Base-by-base conservation (phyloP, 2,888 invertebrate species). In the Habroteleia sp. region DNA sequence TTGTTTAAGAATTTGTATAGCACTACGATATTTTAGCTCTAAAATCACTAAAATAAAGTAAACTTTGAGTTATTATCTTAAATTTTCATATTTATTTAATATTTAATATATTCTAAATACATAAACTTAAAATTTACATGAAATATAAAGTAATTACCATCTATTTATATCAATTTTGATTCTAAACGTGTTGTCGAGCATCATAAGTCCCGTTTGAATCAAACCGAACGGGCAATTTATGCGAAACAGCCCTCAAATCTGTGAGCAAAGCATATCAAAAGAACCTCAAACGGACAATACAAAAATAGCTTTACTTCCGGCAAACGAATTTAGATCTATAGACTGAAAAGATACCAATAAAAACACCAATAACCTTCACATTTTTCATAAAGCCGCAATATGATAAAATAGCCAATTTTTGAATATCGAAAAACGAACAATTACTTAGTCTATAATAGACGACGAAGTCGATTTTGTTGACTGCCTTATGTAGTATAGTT, bases 361-460 rank as follows among this genome's bases (percentile, higher is more conserved):
- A 85, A 87, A 87, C 84, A 85, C 80, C 85, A 85, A 84, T 85
- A 83, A 83, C 84, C 82, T 82, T 83, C 71, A 78, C 69, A 75
- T 79, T 73, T 71, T 65, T 60, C 65, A 39, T 39, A 77, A 81
- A 85, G 84, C 87, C 86, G 81, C 87, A 86, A 83, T 85, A 81
- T 82, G 62, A 63, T 77, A 79, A 78, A 79, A 78, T 77, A 80
- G 75, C 72, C 79, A 81, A 85, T 83, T 81, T 80, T 78, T 60
- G 75, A 80, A 80, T 74, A 80, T 79, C 77, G 78, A 50, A 42
- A 63, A 76, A 60, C 74, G 82, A 81, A 88, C 88, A 87, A 88
- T 88, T 88, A 88, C 86, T 88, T 87, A 87, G 83, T 68, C 79
- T 63, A 81, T 80, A 81, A 88, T 86, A 83, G 84, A 82, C 77